Evolutionary conservation across 2,888 invertebrate genomes (phyloP), one percentile per base, ranked within the genome.

Genomic region (Cenopis cana): DNA sequence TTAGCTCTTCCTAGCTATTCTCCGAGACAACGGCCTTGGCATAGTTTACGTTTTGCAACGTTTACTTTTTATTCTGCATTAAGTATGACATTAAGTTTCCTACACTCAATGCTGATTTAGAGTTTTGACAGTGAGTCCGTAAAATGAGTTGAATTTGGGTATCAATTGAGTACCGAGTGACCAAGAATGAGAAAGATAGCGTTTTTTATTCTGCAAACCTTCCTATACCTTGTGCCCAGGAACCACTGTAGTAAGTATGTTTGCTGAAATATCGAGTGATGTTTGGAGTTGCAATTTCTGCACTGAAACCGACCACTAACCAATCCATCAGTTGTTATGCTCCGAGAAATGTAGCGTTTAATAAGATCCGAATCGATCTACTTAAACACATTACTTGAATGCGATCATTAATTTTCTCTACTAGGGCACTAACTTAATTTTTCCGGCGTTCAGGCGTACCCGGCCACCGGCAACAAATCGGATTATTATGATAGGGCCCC

Each of bases 401-500:
- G 11, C 18, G 46, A 12, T 65, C 41, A 55, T 29, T 56, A 0
- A 33, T 33, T 2, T 33, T 8, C 33, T 33, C 33, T 8, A 33
- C 8, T 59, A 33, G 20, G 52, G 33, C 29, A 49, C 46, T 54
- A 60, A 62, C 49, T 62, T 69, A 50, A 36, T 55, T 38, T 50
- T 62, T 14, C 61, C 54, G 10, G 6, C 46, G 36, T 49, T 3
- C 9, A 14, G 17, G 20, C 52, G 38, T n/a, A 38, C 12, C n/a
- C 14, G 36, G 52, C 24, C 52, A 33, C 55, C n/a, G 11, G 18
- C 36, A 38, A 0, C 67, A 36, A 70, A 66, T 70, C 59, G 41
- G 24, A 70, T 70, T 70, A 70, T 59, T 70, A 65, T 66, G 59
- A 70, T 57, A 59, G n/a, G 24, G 2, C 20, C 54, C 52, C 59